Base-by-base conservation (phyloP, 2,797 vertebrate genomes). In the Podarcis siculus region DNA sequence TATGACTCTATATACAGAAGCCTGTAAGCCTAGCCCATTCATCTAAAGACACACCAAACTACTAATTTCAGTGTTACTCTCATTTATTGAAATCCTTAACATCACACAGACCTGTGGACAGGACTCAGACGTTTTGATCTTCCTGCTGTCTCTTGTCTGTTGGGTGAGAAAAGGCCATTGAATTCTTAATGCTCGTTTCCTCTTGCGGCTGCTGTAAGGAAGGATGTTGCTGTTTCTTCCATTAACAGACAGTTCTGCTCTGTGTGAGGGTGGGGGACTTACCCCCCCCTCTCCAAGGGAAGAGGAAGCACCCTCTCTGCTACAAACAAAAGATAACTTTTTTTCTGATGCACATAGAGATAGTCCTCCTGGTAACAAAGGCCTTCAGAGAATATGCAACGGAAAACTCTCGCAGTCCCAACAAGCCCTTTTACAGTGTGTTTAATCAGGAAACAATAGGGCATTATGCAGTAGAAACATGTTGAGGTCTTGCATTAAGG, bases 121-220 rank as follows among this genome's bases (percentile, higher is more conserved):
- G 15, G 1, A 17, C 78, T 79, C 78, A 30, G n/a, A 79, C 7
- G 23, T 17, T 39, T 23, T 0, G 0, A 15, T 73, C 32, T 45
- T 35, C 71, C 75, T 3, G 13, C 0, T 0, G 10, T 58, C 61
- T 64, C 30, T 79, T 7, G 0, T 39, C 67, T 21, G 2, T 79
- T 37, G 15, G 19, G 32, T 8, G 17, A 37, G 35, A 37, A 73
- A 32, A 73, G 79, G 21, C 37, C 5, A 35, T 13, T 71, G 73
- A 3, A 10, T 71, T 88, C 72, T 73, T 64, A 55, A 75, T 21
- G 0, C 35, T 6, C 0, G 19, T 30, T 71, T 79, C 67, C 49
- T 0, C 0, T 1, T 0, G 45, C 83, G 21, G 17, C 3, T 88
- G 17, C 0, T 0, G 27, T 75, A 1, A 0, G 49, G 83, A 1